phyloP scores from a whole-genome alignment of 1,140 invertebrate genomes.

The Hormaphis cornu region DNA sequence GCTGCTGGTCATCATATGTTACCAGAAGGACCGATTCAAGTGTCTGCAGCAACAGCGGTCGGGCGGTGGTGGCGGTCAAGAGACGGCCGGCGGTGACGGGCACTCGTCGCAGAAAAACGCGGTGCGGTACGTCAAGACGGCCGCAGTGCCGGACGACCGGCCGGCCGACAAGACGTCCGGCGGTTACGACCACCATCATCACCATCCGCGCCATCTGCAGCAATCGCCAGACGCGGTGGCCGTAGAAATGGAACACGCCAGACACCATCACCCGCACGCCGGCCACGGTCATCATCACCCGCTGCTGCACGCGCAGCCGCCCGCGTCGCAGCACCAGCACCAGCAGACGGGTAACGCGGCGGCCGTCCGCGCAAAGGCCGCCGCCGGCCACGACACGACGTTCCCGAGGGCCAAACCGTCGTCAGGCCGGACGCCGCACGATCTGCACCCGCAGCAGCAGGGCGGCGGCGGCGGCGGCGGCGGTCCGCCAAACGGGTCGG shows the following conservation, averaged over 20 bases:
- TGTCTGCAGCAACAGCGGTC: conserved; percentile 40
- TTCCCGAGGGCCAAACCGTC: conserved; percentile 57
- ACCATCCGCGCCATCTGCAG: background rate
- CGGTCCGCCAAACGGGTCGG: conserved; percentile 48
- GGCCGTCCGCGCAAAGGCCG: conserved; percentile 5
- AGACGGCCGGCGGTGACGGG: conserved; percentile 10
- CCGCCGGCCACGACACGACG: conserved; percentile 49
- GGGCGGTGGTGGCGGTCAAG: background rate
- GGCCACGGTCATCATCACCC: background rate
- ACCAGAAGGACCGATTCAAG: conserved; percentile 65
- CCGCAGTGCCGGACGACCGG: background rate
- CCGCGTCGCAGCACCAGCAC: conserved; percentile 53
- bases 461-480: conserved; percentile 39
- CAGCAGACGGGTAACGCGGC: conserved; percentile 54
- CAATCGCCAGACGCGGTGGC: background rate
- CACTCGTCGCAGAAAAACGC: conserved; percentile 31
- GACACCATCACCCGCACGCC: conserved; percentile 1
- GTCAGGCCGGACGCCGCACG: conserved; percentile 56
- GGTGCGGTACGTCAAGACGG: conserved; percentile 3
- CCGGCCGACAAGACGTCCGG: background rate
- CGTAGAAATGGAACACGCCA: conserved; percentile 4
- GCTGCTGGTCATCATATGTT: conserved; percentile 88
- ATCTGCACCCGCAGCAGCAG: conserved; percentile 52
- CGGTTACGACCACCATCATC: conserved; percentile 38
- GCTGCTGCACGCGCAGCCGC: background rate